Base-by-base conservation (phyloP, 2,888 invertebrate genomes). In the Nymphalis polychloros region DNA sequence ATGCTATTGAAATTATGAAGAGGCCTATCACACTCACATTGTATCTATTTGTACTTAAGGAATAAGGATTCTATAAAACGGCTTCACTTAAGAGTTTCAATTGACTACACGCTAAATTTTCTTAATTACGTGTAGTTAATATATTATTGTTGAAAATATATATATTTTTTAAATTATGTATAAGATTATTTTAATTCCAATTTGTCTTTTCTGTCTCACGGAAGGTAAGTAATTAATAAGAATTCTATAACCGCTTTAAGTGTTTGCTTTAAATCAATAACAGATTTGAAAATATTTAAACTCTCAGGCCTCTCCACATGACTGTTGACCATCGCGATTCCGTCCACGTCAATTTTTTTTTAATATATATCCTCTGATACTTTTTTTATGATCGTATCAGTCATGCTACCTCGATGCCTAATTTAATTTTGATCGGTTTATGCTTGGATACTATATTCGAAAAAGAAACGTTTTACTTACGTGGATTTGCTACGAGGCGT, bases 21-120 rank as follows among this genome's bases (percentile, higher is more conserved):
- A 60, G 65, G 52, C 17, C 31, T 8, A 46, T 19, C 7, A 23
- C 19, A 60, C 52, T 59, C 13, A n/a, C 31, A 64, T 47, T 27
- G n/a, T 46, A 52, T 46, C 60, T 20, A 53, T 13, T 17, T 31
- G 53, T 50, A 65, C 64, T 60, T 53, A 31, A 7, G 52, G 31
- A 27, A 19, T 53, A 47, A 17, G 52, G 31, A 41, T 46, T 20
- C 50, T 65, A 60, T 65, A 65, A 60, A 65, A 65, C n/a, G 59
- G 17, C 23, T 6, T 47, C 6, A 16, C n/a, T 46, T 19, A 46
- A 52, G 10, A 31, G 19, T 31, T 59, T 47, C 13, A 50, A 50
- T 20, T 60, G 31, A 60, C 52, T 60, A 31, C 46, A 52, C 52
- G 31, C 19, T 10, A 7, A 27, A 13, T 16, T 60, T 41, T 48